These are phyloP conservation scores for Onychostoma macrolepis DNA, from an alignment of 2,113 vertebrate genomes.

Conservation along the genomic window DNA sequence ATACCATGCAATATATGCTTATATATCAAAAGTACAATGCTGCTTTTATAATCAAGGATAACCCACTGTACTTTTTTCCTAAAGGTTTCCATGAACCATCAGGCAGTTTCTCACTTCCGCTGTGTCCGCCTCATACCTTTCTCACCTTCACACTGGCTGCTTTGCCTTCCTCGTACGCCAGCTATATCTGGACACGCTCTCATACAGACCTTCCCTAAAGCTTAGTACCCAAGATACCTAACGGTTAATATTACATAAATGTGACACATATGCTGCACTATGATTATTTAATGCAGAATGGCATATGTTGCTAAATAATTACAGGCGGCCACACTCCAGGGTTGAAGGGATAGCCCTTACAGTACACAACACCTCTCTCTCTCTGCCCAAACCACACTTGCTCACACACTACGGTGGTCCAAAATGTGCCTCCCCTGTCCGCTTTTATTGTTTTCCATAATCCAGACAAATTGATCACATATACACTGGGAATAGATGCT, in stretches of 20 bases:
- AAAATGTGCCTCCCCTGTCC: not conserved
- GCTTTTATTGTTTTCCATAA: not conserved
- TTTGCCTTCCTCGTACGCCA: not conserved
- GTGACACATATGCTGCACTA: conserved; percentile 42
- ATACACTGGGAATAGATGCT: not conserved
- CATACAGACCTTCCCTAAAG: conserved; percentile 16
- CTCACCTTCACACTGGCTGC: not conserved
- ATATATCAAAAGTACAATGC: not conserved
- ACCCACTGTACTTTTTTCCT: not conserved
- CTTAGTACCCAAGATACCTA: conserved; percentile 13
- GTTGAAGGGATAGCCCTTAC: conserved; percentile 48
- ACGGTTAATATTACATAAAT: conserved; percentile 34
- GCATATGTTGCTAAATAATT: conserved; percentile 54
- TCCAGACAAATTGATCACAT: conserved; percentile 27
- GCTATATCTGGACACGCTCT: not conserved
- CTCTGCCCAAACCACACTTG: conserved; percentile 13
- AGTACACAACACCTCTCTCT: conserved; percentile 29
- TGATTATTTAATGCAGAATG: conserved; percentile 55
- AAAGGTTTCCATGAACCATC: not conserved
- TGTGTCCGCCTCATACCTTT: conserved; percentile 16
- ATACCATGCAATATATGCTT: not conserved
- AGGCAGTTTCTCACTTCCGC: not conserved
- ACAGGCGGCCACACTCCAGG: conserved; percentile 38
- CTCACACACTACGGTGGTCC: not conserved
- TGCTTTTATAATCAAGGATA: not conserved